A percentile compares a stretch with the other conserved stretches of the same genome.
These are phyloP conservation scores for Macquaria australasica DNA, from an alignment of 2,113 vertebrate genomes.

Conservation along the genomic window DNA sequence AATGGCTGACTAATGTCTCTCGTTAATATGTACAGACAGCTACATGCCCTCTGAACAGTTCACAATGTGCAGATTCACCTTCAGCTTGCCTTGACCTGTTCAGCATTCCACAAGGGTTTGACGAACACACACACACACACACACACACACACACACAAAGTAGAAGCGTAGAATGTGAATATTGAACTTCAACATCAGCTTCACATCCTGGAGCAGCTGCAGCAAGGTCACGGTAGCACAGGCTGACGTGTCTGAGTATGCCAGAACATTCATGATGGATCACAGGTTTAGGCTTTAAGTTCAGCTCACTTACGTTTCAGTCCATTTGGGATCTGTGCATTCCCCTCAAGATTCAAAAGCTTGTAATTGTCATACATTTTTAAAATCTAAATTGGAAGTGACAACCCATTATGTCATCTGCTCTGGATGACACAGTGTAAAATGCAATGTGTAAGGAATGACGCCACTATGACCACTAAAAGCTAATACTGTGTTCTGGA, in stretches of 20 bases:
- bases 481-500: neutral
- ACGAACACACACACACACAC: slow-evolving; percentile 7
- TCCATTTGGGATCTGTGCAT: neutral
- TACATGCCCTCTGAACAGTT: neutral
- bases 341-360: neutral
- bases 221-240: neutral
- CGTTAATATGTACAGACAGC: neutral
- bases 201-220: slow-evolving; percentile 16
- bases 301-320: neutral
- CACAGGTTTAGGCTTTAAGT: neutral
- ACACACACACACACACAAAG: neutral
- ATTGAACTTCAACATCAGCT: slow-evolving; percentile 12
- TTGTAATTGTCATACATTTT: neutral
- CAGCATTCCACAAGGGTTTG: slow-evolving; percentile 64
- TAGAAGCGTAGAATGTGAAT: neutral
- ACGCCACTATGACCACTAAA: neutral
- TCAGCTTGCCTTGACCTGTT: slow-evolving; percentile 73
- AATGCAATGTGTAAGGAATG: neutral
- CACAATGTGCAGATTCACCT: slow-evolving; percentile 24
- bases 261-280: slow-evolving; percentile 12
- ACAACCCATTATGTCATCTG: neutral
- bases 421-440: neutral
- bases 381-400: neutral
- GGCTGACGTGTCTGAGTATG: slow-evolving; percentile 37
- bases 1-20: neutral